Percentiles rank a stretch among this genome's conserved stretches.
phyloP scores from a whole-genome alignment of 2,797 vertebrate species.

The Lithobates pipiens region DNA sequence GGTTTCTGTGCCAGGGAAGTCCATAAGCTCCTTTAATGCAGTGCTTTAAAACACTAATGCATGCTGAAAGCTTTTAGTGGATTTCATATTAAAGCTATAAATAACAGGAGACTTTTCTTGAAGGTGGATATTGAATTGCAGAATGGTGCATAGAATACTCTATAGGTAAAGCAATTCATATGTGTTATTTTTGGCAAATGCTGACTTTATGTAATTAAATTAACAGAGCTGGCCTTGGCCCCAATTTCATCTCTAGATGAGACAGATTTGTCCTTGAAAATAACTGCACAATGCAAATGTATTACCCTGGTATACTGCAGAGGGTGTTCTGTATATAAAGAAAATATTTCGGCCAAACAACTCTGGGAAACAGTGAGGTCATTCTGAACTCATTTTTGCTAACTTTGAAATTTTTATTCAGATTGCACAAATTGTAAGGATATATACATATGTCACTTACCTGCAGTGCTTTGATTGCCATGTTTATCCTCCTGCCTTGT shows the following conservation, averaged over 20 bases:
- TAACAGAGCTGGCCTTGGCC: neutral
- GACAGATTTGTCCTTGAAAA: conserved; percentile 44
- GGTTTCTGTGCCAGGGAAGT: conserved; percentile 32
- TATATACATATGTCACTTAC: neutral
- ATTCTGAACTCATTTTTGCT: neutral
- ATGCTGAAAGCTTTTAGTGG: conserved; percentile 55
- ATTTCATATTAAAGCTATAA: conserved; percentile 50
- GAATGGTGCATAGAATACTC: conserved; percentile 10
- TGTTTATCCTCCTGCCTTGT: no score
- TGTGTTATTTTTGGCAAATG: conserved; percentile 33
- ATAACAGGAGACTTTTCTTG: conserved; percentile 35
- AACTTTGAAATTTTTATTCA: neutral
- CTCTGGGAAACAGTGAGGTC: neutral
- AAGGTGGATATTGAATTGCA: conserved; percentile 27
- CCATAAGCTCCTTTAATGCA: conserved; percentile 53
- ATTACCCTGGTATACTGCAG: conserved; percentile 2
- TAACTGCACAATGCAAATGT: conserved; percentile 20
- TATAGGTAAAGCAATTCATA: conserved; percentile 10
- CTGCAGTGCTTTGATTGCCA: no score
- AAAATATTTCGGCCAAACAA: neutral
- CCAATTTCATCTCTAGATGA: neutral
- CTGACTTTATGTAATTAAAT: neutral
- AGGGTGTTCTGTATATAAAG: conserved; percentile 44
- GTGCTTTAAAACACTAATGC: conserved; percentile 40
- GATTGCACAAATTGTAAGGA: neutral